A percentile compares a stretch with the other conserved stretches of the same genome.
phyloP scores from a whole-genome alignment of 53 echinoderm and acorn worm species.

The Temnopleurus reevesii region DNA sequence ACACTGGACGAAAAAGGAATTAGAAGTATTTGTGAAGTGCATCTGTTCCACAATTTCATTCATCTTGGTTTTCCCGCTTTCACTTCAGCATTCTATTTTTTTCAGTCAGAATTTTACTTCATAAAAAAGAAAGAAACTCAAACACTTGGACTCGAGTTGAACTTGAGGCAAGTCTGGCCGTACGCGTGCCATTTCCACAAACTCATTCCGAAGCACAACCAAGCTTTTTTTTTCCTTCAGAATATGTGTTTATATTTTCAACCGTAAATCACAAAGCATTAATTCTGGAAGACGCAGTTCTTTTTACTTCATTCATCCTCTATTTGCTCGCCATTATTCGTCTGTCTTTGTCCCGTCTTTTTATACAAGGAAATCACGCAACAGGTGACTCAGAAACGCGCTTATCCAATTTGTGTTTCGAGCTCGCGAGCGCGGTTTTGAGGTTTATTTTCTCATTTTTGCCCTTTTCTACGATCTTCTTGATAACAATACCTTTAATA shows the following conservation, averaged over 20 bases:
- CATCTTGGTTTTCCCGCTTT: background rate
- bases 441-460: background rate
- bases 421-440: slow-evolving; percentile 2
- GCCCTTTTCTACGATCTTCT: background rate
- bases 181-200: slow-evolving; percentile 5
- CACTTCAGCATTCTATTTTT: background rate
- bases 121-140: background rate
- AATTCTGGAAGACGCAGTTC: background rate
- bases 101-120: background rate
- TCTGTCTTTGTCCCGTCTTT: background rate
- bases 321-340: slow-evolving; percentile 1
- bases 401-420: background rate
- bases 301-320: background rate
- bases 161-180: background rate
- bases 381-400: slow-evolving; percentile 34
- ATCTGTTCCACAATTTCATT: slow-evolving; percentile 23
- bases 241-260: background rate
- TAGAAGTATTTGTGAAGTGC: background rate
- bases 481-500: slow-evolving; percentile 24
- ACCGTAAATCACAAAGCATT: slow-evolving; percentile 18
- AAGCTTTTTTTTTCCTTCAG: background rate
- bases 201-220: background rate
- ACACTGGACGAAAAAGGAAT: background rate
- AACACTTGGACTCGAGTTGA: slow-evolving; percentile 13
- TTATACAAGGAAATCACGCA: background rate